phyloP scores from a whole-genome alignment of 2,113 vertebrate genomes.

The Grammomys surdaster region DNA sequence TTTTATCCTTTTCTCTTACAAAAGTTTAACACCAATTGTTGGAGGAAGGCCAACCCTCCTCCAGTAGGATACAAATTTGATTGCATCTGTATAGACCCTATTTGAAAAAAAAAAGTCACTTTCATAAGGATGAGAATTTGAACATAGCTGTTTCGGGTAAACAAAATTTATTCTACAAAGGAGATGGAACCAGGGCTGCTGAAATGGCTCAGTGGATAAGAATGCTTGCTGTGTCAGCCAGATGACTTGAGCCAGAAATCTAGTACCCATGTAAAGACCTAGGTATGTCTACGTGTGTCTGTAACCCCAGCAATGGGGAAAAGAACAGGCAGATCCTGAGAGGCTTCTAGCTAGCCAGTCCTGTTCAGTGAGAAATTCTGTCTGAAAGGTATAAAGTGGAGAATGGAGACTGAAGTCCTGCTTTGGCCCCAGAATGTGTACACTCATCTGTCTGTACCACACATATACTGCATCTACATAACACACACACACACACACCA shows the following conservation, averaged over 20 bases:
- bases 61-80: not conserved
- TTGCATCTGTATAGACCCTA: not conserved
- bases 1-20: conserved; percentile 68
- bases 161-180: not conserved
- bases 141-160: not conserved
- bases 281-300: too few relatives aligned
- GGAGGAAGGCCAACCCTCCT: not conserved
- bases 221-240: not conserved
- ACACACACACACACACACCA: not conserved
- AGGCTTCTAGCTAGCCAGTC: not conserved
- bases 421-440: too few relatives aligned
- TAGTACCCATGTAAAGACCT: not conserved
- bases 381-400: not conserved
- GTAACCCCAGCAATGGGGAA: not conserved
- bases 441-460: not conserved
- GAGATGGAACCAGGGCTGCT: not conserved
- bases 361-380: not conserved
- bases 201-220: not conserved
- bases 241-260: too few relatives aligned
- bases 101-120: not conserved
- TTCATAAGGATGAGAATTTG: not conserved
- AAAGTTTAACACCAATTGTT: conserved; percentile 61
- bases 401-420: not conserved
- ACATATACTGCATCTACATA: not conserved
- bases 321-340: not conserved